Conservation (phyloP, 1,140 invertebrate species). For the Oryzaephilus surinamensis region DNA sequence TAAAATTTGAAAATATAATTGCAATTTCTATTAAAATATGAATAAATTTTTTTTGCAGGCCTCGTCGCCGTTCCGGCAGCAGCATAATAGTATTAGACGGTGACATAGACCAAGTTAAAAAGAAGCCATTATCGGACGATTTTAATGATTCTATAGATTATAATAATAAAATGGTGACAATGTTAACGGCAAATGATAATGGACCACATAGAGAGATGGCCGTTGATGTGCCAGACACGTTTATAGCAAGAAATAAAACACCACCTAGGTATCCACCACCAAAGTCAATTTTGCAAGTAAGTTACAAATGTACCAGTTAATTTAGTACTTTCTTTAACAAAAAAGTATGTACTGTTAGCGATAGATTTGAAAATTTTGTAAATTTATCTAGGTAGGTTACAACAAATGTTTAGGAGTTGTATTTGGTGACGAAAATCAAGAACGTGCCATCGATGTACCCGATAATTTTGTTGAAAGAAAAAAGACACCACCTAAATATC, state of each 20-base stretch:
- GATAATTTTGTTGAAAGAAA: conserved; percentile 54
- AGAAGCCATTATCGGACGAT: conserved; percentile 34
- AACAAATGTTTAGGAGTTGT: conserved; percentile 34
- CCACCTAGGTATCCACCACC: conserved; percentile 82
- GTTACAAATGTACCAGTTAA: conserved; percentile 1
- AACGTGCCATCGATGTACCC: conserved; percentile 65
- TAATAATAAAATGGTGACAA: conserved; percentile 57
- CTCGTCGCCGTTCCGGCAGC: conserved; percentile 52
- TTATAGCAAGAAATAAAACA: conserved; percentile 82
- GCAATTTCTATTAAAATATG: no score
- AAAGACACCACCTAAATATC: conserved; percentile 64
- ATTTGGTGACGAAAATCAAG: conserved; percentile 45
- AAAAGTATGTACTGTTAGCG: not conserved
- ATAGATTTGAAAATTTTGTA: conserved; percentile 3
- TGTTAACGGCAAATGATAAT: conserved; percentile 47
- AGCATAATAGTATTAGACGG: conserved; percentile 58
- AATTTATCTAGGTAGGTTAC: conserved; percentile 31
- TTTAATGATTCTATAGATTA: conserved; percentile 36
- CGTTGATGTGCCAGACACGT: conserved; percentile 93
- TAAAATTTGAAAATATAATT: no score
- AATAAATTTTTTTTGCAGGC: conserved; percentile 47
- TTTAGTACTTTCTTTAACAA: not conserved
- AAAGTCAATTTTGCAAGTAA: conserved; percentile 40
- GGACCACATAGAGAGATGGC: conserved; percentile 92
- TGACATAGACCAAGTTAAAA: conserved; percentile 38